Base-by-base conservation (phyloP, 2,888 invertebrate species). In the Hemicrepidius hirtus region DNA sequence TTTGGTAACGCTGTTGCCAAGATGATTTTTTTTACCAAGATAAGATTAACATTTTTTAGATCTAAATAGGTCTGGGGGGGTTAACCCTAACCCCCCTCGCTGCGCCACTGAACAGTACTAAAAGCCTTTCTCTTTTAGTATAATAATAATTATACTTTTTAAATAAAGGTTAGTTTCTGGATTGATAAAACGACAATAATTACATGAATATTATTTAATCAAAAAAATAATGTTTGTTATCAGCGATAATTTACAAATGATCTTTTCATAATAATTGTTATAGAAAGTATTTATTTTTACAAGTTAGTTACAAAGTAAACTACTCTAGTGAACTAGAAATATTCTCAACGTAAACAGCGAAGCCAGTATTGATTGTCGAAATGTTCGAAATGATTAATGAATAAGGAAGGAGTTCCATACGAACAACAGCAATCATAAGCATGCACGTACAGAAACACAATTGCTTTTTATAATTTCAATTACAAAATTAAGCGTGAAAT, bases 381-480 rank as follows among this genome's bases (percentile, higher is more conserved):
- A 66, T 68, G 59, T 49, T 64, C 37, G 46, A 71, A 65, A 71
- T 78, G 79, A 80, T 79, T 79, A 79, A 79, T 79, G 79, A 79
- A 78, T 77, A 75, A 79, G 77, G 74, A 76, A 73, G 74, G 75
- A 69, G 60, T 72, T 76, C 68, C 75, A 77, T 76, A 77, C 74
- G 32, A 66, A 66, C 66, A 55, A 57, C 46, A 44, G 55, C 37
- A 66, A 55, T 66, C 50, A 55, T 57, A 37, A 37, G 21, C 53
- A 53, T 53, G 53, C 53, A 53, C 57, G 37, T 20, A 57, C 37
- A 37, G 24, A 53, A 32, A 53, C n/a, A n/a, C n/a, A 13, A 53
- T 50, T 20, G 10, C 28, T 7, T 32, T 12, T 49, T 49, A 10
- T 1, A 20, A 21, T 49, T 21, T 12, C 49, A 49, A 21, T 21